phyloP scores from a whole-genome alignment of 1,140 invertebrate species.

The Saxidomus purpurata region DNA sequence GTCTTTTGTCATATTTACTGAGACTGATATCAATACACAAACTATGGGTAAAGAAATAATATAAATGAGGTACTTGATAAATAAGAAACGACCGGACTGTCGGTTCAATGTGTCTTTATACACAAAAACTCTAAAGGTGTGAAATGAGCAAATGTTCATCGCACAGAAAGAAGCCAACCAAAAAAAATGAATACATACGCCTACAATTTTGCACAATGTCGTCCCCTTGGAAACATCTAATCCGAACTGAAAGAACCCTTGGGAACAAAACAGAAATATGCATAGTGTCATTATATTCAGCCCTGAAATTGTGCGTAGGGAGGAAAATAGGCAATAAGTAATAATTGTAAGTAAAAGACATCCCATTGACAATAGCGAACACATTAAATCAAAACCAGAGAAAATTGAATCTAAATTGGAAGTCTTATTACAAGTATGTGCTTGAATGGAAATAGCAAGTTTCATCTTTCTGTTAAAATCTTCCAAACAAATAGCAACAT shows the following conservation, averaged over 20 bases:
- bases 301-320: constrained; percentile 85
- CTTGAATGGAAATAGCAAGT: not conserved
- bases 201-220: constrained; percentile 87
- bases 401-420: not conserved
- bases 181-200: constrained; percentile 95
- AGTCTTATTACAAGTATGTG: not conserved
- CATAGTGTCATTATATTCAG: constrained; percentile 86
- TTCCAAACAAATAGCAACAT: not conserved
- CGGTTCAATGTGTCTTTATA: not conserved
- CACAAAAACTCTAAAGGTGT: constrained; percentile 87
- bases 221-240: not conserved
- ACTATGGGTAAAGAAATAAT: not conserved
- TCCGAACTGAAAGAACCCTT: constrained; percentile 85
- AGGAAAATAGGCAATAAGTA: constrained; percentile 83
- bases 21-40: not conserved
- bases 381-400: not conserved
- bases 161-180: constrained; percentile 97
- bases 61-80: constrained; percentile 12
- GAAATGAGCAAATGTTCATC: constrained; percentile 95
- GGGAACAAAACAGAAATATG: constrained; percentile 84
- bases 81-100: not conserved
- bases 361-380: constrained; percentile 82
- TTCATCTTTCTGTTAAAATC: not conserved
- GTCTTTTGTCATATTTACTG: not conserved
- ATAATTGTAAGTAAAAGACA: constrained; percentile 85